Conservation (phyloP, 2,888 invertebrate species). For the Dolomedes plantarius region DNA sequence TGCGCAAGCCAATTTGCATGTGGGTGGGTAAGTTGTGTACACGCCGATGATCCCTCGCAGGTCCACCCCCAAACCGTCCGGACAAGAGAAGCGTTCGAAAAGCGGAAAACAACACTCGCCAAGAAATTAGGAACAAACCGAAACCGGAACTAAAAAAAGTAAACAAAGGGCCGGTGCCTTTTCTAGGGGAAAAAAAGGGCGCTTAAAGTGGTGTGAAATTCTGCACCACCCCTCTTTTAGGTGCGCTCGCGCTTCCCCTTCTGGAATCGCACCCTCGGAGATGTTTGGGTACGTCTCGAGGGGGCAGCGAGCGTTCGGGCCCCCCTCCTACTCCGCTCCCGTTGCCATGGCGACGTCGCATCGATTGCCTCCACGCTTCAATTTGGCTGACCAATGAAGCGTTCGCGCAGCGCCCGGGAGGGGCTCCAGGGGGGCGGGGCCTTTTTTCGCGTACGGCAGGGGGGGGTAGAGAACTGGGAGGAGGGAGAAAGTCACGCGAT, state of each 20-base stretch:
- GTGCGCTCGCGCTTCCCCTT: constrained; percentile 53
- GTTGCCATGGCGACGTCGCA: constrained; percentile 65
- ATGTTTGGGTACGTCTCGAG: constrained; percentile 55
- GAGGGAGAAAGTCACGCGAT: constrained; percentile 10
- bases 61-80: constrained; percentile 23
- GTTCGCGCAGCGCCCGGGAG: constrained; percentile 48
- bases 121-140: neutral
- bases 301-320: neutral
- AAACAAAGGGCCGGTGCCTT: constrained; percentile 1
- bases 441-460: constrained; percentile 35
- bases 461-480: constrained; percentile 22
- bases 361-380: constrained; percentile 72
- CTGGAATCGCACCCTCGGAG: constrained; percentile 65
- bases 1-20: constrained; percentile 71
- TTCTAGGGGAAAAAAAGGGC: constrained; percentile 13
- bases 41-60: constrained; percentile 22
- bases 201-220: constrained; percentile 67
- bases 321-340: constrained; percentile 9
- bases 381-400: constrained; percentile 73
- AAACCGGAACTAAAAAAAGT: constrained; percentile 12
- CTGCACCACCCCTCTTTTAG: constrained; percentile 49
- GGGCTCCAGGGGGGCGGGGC: constrained; percentile 58
- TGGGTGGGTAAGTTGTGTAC: constrained; percentile 50
- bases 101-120: neutral
- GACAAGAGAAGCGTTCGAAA: no score